A percentile compares a stretch with the other conserved stretches of the same genome.
These are phyloP conservation scores for Ranitomeya variabilis DNA, from an alignment of 2,113 vertebrate species.

Conservation along the genomic window DNA sequence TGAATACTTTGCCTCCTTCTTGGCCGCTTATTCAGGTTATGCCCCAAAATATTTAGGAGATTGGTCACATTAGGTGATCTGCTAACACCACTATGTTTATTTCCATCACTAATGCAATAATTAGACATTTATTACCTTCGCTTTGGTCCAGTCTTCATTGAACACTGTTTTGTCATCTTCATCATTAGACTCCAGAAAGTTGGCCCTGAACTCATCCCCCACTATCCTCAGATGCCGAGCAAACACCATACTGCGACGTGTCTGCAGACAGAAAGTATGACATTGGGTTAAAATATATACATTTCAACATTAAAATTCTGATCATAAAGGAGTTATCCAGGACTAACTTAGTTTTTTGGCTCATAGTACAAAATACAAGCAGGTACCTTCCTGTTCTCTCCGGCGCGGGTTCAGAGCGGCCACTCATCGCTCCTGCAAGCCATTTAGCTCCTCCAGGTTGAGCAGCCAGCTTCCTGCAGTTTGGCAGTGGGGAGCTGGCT, in stretches of 20 bases:
- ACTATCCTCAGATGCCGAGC: slow-evolving; percentile 86
- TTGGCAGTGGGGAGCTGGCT: too few relatives aligned
- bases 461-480: too few relatives aligned
- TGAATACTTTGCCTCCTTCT: background rate
- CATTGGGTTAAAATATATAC: background rate
- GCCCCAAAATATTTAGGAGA: background rate
- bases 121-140: slow-evolving; percentile 75
- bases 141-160: slow-evolving; percentile 90
- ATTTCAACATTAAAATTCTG: background rate
- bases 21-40: background rate
- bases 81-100: background rate
- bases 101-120: background rate
- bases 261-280: slow-evolving; percentile 66
- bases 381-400: too few relatives aligned
- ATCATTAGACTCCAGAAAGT: slow-evolving; percentile 84
- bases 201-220: slow-evolving; percentile 83
- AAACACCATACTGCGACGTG: slow-evolving; percentile 95
- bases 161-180: slow-evolving; percentile 77
- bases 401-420: too few relatives aligned
- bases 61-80: background rate
- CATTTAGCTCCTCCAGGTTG: too few relatives aligned
- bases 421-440: too few relatives aligned
- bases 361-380: too few relatives aligned
- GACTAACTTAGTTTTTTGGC: too few relatives aligned
- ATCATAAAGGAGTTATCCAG: background rate